Conservation (phyloP, 2,797 vertebrate genomes). For the Sebastes kiyomatsui region DNA sequence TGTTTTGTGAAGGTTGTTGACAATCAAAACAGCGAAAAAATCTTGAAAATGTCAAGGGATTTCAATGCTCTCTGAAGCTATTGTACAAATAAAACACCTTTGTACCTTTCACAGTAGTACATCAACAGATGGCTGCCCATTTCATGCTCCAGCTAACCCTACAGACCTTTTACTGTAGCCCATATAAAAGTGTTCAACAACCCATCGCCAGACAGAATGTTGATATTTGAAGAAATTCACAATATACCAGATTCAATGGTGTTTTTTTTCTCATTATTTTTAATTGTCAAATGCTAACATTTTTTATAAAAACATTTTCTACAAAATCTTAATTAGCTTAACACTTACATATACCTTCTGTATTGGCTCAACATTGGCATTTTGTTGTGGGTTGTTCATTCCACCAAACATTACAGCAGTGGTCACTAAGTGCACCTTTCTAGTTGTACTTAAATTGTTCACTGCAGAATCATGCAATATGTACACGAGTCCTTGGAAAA, state of each 20-base stretch:
- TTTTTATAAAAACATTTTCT: too few species aligned
- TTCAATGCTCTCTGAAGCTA: neutral
- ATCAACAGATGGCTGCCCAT: neutral
- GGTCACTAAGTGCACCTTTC: neutral
- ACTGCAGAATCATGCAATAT: neutral
- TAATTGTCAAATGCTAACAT: too few species aligned
- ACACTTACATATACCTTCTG: neutral
- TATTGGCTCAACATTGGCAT: neutral
- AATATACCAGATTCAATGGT: neutral
- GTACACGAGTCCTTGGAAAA: neutral
- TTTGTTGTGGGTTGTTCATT: neutral
- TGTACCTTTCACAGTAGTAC: neutral
- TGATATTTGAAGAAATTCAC: neutral
- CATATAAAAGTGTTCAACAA: neutral
- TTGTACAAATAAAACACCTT: neutral
- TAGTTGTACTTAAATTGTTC: neutral
- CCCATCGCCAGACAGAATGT: neutral
- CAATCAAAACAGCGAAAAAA: neutral
- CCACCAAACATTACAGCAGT: neutral
- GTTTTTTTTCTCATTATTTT: neutral
- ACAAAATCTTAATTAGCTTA: neutral
- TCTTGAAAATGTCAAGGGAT: neutral
- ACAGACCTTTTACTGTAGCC: neutral
- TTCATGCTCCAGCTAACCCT: neutral
- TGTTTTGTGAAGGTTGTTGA: conserved; percentile 8